phyloP scores from a whole-genome alignment of 2,797 vertebrate genomes.

The Gymnothorax reevesii region DNA sequence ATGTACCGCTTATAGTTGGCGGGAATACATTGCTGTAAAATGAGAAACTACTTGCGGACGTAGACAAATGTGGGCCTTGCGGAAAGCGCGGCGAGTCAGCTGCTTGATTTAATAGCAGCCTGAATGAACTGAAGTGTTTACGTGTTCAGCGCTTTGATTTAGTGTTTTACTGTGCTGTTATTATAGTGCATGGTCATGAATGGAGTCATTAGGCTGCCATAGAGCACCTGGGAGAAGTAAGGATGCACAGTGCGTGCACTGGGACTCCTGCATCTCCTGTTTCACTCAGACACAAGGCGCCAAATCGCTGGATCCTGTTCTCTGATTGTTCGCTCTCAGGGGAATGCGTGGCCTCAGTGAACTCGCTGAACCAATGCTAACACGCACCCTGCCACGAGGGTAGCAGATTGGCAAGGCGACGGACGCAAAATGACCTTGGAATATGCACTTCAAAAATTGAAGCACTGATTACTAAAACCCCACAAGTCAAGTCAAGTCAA shows the following conservation, averaged over 20 bases:
- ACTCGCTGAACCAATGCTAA: neutral
- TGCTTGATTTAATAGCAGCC: neutral
- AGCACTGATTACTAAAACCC: no score
- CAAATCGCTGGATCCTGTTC: neutral
- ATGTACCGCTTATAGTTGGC: constrained; percentile 13
- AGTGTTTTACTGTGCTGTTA: neutral
- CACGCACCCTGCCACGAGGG: neutral
- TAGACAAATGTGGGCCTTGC: neutral
- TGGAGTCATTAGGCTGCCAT: neutral
- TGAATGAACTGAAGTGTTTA: neutral
- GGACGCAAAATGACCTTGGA: neutral
- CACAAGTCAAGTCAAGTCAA: no score
- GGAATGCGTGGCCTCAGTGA: neutral
- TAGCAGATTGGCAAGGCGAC: neutral
- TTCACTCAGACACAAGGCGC: neutral
- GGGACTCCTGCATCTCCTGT: neutral
- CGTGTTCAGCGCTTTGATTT: constrained; percentile 4
- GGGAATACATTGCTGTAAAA: neutral
- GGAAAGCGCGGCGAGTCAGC: neutral
- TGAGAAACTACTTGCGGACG: neutral
- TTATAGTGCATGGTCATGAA: neutral
- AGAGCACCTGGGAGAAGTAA: constrained; percentile 5
- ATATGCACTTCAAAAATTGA: no score
- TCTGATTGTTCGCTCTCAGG: neutral
- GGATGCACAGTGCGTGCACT: neutral